These are phyloP conservation scores for Chionoecetes opilio DNA, from an alignment of 1,140 invertebrate species.

Conservation along the genomic window DNA sequence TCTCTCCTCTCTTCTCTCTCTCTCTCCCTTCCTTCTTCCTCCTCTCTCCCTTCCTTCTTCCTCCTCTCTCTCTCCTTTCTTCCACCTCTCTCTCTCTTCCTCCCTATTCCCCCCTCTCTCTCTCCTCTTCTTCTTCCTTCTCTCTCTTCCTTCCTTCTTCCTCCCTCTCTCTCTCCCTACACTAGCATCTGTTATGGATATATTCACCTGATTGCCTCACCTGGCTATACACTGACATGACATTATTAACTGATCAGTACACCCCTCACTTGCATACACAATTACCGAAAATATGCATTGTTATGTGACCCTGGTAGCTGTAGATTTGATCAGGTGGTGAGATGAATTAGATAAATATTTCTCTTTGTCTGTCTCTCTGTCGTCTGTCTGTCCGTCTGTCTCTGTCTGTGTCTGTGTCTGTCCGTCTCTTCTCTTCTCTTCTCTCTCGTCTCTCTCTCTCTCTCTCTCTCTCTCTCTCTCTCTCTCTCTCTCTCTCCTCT, in stretches of 20 bases:
- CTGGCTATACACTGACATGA: too few relatives aligned
- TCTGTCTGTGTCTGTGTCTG: neutral
- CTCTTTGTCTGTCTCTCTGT: neutral
- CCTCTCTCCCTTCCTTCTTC: neutral
- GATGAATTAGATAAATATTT: too few relatives aligned
- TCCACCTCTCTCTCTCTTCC: neutral
- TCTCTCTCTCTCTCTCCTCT: constrained; percentile 31
- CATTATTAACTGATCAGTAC: too few relatives aligned
- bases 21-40: neutral
- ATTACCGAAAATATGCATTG: too few relatives aligned
- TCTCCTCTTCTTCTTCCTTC: too few relatives aligned
- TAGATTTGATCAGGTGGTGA: too few relatives aligned
- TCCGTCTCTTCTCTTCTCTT: neutral
- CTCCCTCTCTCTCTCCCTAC: neutral
- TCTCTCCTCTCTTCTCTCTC: neutral
- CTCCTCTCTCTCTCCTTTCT: neutral
- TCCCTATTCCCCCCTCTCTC: neutral
- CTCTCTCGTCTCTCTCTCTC: neutral
- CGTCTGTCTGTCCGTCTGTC: neutral
- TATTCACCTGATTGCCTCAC: too few relatives aligned
- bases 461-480: constrained; percentile 34
- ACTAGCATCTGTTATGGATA: too few relatives aligned
- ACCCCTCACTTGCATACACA: too few relatives aligned
- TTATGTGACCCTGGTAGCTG: too few relatives aligned
- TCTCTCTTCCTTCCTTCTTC: constrained; percentile 18